A percentile compares a stretch with the other conserved stretches of the same genome.
Evolutionary conservation across 2,113 vertebrate species (phyloP).

Genomic region (Muntiacus reevesi): DNA sequence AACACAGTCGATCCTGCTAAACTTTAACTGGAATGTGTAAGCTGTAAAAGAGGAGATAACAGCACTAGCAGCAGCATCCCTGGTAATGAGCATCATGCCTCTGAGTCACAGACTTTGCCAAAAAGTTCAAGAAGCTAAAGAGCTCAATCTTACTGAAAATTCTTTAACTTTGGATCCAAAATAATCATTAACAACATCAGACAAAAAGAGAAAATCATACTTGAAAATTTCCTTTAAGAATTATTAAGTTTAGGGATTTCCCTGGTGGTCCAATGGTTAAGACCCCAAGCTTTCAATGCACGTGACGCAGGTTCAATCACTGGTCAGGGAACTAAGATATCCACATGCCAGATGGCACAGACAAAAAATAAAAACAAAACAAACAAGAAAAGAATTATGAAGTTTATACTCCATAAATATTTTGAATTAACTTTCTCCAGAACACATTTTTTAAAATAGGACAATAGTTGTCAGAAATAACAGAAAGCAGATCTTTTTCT

Average conservation of each 20-base stretch:
- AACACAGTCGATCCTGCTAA: not conserved
- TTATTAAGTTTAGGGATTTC: not conserved
- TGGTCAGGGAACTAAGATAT: not conserved
- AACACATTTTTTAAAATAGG: constrained; percentile 3
- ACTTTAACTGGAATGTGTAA: not conserved
- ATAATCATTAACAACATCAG: not conserved
- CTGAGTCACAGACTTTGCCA: not conserved
- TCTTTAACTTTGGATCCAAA: not conserved
- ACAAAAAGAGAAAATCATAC: not conserved
- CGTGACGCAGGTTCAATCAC: not conserved
- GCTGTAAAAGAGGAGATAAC: not conserved
- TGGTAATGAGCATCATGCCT: not conserved
- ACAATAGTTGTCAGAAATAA: not conserved
- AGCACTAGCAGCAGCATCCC: not conserved
- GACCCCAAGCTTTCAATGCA: not conserved
- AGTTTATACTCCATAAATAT: not conserved
- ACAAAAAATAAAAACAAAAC: not conserved
- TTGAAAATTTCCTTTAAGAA: constrained; percentile 11
- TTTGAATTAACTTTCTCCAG: constrained; percentile 39
- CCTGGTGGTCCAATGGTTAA: not conserved
- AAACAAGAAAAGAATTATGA: not conserved
- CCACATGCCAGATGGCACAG: not conserved
- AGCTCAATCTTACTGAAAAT: not conserved
- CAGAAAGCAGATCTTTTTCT: not conserved
- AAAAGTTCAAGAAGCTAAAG: constrained; percentile 24